Conservation (phyloP, 2,113 vertebrate species). For the Chamaea fasciata region DNA sequence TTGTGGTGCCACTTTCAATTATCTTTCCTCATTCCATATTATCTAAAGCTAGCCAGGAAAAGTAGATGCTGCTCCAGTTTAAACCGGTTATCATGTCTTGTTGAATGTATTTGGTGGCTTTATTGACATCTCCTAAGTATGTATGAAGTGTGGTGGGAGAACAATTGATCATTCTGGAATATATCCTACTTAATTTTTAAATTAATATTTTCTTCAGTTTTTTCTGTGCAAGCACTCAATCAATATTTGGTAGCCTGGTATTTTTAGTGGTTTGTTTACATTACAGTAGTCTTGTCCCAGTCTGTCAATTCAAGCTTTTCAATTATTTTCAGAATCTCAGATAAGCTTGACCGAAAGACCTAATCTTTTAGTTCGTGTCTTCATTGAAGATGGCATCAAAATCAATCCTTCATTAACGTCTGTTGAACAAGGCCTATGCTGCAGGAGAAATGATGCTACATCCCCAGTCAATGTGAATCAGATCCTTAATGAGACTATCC, state of each 20-base stretch:
- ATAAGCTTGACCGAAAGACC: slow-evolving; percentile 6
- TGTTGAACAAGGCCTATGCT: not conserved
- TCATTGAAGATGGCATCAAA: slow-evolving; percentile 16
- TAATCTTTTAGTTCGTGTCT: not conserved
- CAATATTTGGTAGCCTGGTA: not conserved
- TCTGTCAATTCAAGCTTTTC: slow-evolving; percentile 12
- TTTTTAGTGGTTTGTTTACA: not conserved
- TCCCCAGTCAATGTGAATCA: not conserved
- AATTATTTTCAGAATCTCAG: slow-evolving; percentile 23
- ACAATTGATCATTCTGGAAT: not conserved
- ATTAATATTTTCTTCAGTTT: not conserved
- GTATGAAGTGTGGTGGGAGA: not conserved
- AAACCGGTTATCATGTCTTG: not conserved
- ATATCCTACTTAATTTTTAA: not conserved
- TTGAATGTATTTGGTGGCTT: not conserved
- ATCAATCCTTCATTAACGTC: slow-evolving; percentile 28
- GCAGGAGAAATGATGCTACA: not conserved
- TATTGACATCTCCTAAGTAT: not conserved
- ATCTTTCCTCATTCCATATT: not conserved
- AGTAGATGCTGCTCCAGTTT: not conserved
- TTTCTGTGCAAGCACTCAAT: not conserved
- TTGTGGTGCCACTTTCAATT: not conserved
- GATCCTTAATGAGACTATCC: not conserved
- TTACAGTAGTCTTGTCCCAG: not conserved
- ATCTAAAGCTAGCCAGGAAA: not conserved